Evolutionary conservation across 2,888 invertebrate genomes (phyloP), one percentile per base, ranked within the genome.

Genomic region (Slavum lentiscoides): DNA sequence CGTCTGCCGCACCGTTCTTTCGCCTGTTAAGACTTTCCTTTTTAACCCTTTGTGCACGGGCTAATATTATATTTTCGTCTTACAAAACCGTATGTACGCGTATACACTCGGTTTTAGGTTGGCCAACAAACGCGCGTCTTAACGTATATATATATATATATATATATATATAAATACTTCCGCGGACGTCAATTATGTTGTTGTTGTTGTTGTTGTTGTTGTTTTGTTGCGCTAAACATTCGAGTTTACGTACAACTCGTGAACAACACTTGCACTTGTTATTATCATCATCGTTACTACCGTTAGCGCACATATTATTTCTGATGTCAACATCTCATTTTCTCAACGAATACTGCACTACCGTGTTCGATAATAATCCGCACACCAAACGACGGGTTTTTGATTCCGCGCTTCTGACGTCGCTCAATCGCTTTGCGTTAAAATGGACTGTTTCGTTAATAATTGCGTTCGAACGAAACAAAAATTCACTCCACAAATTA

Each of bases 41-140:
- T 39, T 55, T 49, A 37, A 66, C 66, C 55, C 74, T 74, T 74
- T 74, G 55, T 30, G 4, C 4, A 30, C 4, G 30, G 30, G 30
- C 4, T 30, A 30, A 30, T 30, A 30, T 30, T 30, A 37, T 74
- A 53, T 55, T 74, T 53, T 21, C 37, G n/a, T 37, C 30, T 4
- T 59, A 72, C 39, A 43, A 39, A 21, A 39, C 19, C 13, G 30
- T 64, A 30, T 30, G 4, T 30, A 43, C 43, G 2, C 43, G 43
- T 11, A 6, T 43, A 30, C 39, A 15, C 37, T 37, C 58, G n/a
- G n/a, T n/a, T 39, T 15, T n/a, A 37, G 7, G 37, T 58, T 37
- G 39, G 13, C 15, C 19, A 7, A 43, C 68, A 17, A 39, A 43
- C 17, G 13, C 15, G 37, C 43, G 43, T 43, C 2, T 61, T 1